Evolutionary conservation across 2,113 vertebrate genomes (phyloP), one percentile per base, ranked within the genome.

Genomic region (Phylloscopus whistleri): DNA sequence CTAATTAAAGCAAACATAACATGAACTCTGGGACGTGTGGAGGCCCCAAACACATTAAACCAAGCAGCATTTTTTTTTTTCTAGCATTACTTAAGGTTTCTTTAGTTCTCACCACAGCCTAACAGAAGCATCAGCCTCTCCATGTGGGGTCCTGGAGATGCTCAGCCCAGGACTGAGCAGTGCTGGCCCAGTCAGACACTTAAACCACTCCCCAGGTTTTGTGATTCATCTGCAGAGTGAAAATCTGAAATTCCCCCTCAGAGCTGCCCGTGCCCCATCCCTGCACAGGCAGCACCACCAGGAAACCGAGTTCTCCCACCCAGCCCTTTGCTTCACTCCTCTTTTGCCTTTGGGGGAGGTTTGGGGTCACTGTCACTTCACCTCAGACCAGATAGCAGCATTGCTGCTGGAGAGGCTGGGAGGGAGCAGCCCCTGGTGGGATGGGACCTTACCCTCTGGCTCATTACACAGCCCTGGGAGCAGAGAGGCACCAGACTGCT

Each of bases 1-100:
- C 76, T 90, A 89, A 97, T 96, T 93, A 93, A 89, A 89, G 72
- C 64, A 74, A 93, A 92, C 48, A 33, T 15, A 59, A 46, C 48
- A 18, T 4, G 20, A 69, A 53, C 1, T 0, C 35, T 48, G 12
- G 60, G 76, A 70, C 2, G 1, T 48, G 30, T 7, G 27, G 44
- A 70, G 27, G 26, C 44, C 78, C 62, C 74, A 26, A 5, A 56
- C 21, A 27, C 26, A 60, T 55, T 9, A 39, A 37, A 15, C 9
- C 3, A 0, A 55, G 78, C 67, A 62, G 66, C 5, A 2, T 20
- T 58, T 74, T 55, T 17, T 17, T 31, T 6, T 58, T 58, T 14
- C 41, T 10, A 6, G 37, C 26, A 0, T 23, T 41, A 14, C n/a
- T 85, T 5, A 10, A 41, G 2, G 6, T 26, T 55, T 17, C 80